These are phyloP conservation scores for Misgurnus mizolepis DNA, from an alignment of 2,113 vertebrate species.

Conservation along the genomic window DNA sequence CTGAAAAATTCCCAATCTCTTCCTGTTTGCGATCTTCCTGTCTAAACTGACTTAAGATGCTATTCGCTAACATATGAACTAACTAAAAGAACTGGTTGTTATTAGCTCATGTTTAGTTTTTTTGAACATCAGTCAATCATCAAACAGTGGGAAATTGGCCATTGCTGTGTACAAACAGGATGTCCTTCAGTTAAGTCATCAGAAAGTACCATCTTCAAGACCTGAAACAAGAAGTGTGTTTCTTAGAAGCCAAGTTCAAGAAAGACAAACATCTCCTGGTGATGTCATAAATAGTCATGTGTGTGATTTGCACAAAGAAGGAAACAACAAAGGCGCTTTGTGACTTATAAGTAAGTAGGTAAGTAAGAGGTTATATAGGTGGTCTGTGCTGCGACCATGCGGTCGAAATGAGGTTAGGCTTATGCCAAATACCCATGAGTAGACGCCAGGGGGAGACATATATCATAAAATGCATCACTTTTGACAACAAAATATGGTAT, in stretches of 20 bases:
- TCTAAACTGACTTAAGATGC: not conserved
- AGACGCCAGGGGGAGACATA: slow-evolving; percentile 15
- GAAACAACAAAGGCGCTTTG: too few species aligned
- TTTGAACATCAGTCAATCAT: not conserved
- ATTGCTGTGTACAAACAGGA: slow-evolving; percentile 7
- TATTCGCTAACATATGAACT: not conserved
- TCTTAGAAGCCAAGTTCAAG: too few species aligned
- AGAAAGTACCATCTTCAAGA: not conserved
- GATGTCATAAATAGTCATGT: not conserved
- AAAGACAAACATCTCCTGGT: too few species aligned
- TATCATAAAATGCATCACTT: not conserved
- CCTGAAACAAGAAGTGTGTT: too few species aligned
- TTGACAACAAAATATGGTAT: not conserved
- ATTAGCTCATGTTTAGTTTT: not conserved
- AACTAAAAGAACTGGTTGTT: not conserved
- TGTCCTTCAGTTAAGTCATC: slow-evolving; percentile 1
- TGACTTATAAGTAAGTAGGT: not conserved
- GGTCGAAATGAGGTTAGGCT: not conserved
- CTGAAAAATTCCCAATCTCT: not conserved
- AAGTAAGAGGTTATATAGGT: not conserved
- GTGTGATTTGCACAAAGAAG: not conserved
- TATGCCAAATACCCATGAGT: not conserved
- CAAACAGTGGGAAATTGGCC: not conserved
- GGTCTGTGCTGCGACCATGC: not conserved
- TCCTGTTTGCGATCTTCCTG: not conserved